Evolutionary conservation across 2,888 invertebrate genomes (phyloP), one percentile per base, ranked within the genome.

Genomic region (Meandrusa payeni): DNA sequence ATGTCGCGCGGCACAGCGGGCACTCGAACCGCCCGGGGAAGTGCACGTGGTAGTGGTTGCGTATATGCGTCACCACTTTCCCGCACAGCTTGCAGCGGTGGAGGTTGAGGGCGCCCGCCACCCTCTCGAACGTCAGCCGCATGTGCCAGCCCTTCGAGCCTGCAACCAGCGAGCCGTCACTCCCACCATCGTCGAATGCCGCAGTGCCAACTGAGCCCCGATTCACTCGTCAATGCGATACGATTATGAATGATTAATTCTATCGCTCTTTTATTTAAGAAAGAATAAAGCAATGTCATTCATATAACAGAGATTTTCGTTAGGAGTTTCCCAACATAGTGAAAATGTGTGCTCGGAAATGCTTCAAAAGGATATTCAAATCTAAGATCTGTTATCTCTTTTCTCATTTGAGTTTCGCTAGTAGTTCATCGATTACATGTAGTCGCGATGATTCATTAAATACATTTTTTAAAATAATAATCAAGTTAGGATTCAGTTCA

Each of bases 131-230:
- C 89, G 95, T 95, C 90, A 95, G 93, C 91, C 95, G 94, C 95
- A 95, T 95, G 91, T 95, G 95, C 94, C 95, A 95, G 92, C 95
- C 94, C 93, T 95, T 95, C 88, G 95, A 95, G 93, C 95, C 95
- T 95, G 93, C 91, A 93, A 93, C 89, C 90, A 90, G 88, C 89
- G 82, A 85, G 80, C 86, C 81, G 64, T 66, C 72, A 65, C 59
- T 50, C 57, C 46, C 45, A 46, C 45, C 48, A 23, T 36, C 26
- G 41, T 50, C 40, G 39, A 54, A 60, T 60, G 65, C 64, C 64
- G 58, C 68, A 64, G 63, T 53, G 59, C 67, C 66, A 69, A 62
- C 57, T 43, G 46, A 47, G 45, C 40, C 23, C 29, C 7, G 11
- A 10, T 29, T 24, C 15, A n/a, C n/a, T n/a, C 6, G n/a, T 6